Conservation (phyloP, 1,140 invertebrate genomes). For the Pseudomyrmex sp. region DNA sequence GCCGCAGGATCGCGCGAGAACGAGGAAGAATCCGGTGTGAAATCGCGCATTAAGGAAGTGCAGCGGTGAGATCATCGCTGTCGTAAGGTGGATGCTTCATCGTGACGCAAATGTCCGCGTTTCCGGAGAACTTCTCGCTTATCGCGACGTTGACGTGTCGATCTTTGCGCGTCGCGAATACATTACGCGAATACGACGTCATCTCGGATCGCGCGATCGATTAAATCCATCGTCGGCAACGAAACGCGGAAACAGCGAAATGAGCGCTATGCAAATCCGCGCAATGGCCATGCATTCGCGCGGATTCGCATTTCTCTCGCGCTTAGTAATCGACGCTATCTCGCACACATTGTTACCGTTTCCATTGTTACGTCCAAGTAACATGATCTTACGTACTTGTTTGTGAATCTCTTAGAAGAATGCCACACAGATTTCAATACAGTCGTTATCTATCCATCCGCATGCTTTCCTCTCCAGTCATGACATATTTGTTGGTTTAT, state of each 20-base stretch:
- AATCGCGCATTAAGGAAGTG: constrained; percentile 68
- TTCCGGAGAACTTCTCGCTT: background rate
- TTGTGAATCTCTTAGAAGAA: constrained; percentile 19
- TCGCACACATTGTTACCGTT: constrained; percentile 24
- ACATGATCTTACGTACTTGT: background rate
- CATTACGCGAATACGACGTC: background rate
- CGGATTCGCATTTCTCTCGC: constrained; percentile 1
- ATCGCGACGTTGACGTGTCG: constrained; percentile 7
- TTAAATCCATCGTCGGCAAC: constrained; percentile 22
- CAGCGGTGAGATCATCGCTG: constrained; percentile 66
- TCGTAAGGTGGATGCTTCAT: background rate
- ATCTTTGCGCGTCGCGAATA: background rate
- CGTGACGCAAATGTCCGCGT: constrained; percentile 8
- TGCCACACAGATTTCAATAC: background rate
- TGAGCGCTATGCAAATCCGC: constrained; percentile 8
- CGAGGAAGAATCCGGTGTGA: constrained; percentile 70
- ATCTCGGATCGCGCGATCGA: constrained; percentile 19
- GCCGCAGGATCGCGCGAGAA: constrained; percentile 35
- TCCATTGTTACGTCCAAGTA: constrained; percentile 10
- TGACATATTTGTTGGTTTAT: no score
- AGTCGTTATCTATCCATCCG: constrained; percentile 26
- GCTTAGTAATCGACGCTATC: constrained; percentile 7
- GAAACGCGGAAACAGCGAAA: constrained; percentile 14
- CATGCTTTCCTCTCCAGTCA: background rate
- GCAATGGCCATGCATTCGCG: constrained; percentile 9